Evolutionary conservation across 2,797 vertebrate species (phyloP).

Genomic region (Sebastes kiyomatsui): DNA sequence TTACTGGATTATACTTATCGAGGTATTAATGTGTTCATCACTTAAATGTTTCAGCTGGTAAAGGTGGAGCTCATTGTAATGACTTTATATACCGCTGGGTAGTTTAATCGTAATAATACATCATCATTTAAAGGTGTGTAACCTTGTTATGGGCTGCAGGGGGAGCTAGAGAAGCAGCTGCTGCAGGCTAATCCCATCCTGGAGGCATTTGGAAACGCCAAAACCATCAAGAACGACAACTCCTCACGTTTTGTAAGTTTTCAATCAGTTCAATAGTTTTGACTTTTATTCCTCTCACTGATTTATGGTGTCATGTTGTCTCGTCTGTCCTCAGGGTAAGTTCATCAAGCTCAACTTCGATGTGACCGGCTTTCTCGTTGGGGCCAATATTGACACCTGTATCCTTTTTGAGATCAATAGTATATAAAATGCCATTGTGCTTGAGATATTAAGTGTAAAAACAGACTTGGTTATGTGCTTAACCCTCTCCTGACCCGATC

Average conservation of each 20-base stretch:
- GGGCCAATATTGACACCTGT: constrained; percentile 97
- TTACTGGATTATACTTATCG: no score
- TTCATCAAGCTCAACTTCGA: constrained; percentile 99
- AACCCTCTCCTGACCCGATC: constrained; percentile 38
- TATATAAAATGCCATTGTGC: neutral
- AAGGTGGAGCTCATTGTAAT: no score
- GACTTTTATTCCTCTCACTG: neutral
- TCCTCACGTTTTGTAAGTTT: constrained; percentile 91
- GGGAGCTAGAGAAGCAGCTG: constrained; percentile 97
- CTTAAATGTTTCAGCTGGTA: no score
- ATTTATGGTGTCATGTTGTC: neutral
- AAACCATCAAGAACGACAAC: constrained; percentile 99
- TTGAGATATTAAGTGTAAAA: neutral
- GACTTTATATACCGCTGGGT: no score
- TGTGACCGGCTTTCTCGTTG: constrained; percentile 94
- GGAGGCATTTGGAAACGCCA: constrained; percentile 97
- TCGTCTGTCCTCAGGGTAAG: constrained; percentile 87
- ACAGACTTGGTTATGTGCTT: constrained; percentile 16
- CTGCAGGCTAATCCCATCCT: constrained; percentile 97
- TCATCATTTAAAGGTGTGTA: no score
- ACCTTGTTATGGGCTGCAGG: constrained; percentile 75
- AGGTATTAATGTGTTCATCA: no score
- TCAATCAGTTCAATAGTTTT: neutral
- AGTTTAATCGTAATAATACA: no score
- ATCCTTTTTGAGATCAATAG: constrained; percentile 76